phyloP scores from a whole-genome alignment of 2,797 vertebrate species.

The Smutsia gigantea region DNA sequence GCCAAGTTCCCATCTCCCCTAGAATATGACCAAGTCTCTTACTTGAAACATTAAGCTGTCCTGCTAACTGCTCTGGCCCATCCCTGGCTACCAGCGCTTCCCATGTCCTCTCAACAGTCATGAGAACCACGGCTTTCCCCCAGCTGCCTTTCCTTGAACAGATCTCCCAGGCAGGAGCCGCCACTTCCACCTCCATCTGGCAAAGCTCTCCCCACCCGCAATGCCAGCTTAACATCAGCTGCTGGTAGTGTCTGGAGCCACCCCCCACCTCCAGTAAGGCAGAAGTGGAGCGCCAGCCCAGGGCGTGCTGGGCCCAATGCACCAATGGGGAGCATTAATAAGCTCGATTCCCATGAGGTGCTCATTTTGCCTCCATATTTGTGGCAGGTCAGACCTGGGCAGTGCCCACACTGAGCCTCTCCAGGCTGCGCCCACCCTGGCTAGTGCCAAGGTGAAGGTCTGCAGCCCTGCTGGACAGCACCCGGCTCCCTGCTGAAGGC shows the following conservation, averaged over 20 bases:
- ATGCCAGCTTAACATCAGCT: not conserved
- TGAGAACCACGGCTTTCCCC: rapidly evolving
- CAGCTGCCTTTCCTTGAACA: not conserved
- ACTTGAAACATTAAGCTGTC: not conserved
- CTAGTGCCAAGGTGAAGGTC: not conserved
- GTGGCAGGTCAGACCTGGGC: not conserved
- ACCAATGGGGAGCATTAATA: too few species aligned
- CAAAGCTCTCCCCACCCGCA: not conserved
- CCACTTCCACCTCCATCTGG: not conserved
- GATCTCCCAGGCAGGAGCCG: not conserved
- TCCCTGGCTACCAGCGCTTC: not conserved
- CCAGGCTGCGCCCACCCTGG: not conserved
- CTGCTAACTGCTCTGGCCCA: not conserved
- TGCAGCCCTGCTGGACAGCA: not conserved
- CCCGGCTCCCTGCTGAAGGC: not conserved
- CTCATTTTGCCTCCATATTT: not conserved
- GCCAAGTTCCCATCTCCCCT: not conserved
- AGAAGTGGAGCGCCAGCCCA: not conserved
- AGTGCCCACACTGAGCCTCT: not conserved
- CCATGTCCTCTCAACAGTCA: not conserved
- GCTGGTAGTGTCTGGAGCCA: not conserved
- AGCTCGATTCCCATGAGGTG: not conserved
- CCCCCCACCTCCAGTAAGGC: not conserved
- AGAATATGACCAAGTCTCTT: not conserved
- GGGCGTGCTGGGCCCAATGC: not conserved